phyloP scores from a whole-genome alignment of 2,888 invertebrate genomes.

The Masnerella sp. region DNA sequence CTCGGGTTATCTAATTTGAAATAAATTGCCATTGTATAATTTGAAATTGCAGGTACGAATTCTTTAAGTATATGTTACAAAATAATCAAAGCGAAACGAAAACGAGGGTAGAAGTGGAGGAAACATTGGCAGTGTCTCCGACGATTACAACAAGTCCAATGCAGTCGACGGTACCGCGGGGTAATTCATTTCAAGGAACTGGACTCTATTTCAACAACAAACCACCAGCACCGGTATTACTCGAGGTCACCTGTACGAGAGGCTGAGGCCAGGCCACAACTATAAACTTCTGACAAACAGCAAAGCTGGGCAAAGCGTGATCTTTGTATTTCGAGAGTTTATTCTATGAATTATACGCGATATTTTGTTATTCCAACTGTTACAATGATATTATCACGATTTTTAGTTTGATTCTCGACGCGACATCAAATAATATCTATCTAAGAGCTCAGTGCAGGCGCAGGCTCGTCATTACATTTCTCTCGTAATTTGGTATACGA shows the following conservation, averaged over 20 bases:
- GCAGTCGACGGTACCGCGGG: constrained; percentile 37
- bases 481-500: constrained; percentile 20
- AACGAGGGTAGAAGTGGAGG: constrained; percentile 30
- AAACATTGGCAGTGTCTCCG: constrained; percentile 11
- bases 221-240: constrained; percentile 70
- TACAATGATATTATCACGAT: constrained; percentile 63
- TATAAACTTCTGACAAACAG: constrained; percentile 30
- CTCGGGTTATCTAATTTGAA: too few relatives aligned
- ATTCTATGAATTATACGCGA: constrained; percentile 66
- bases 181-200: constrained; percentile 70
- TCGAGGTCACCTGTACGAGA: constrained; percentile 69
- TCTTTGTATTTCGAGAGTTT: constrained; percentile 73
- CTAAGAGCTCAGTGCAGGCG: constrained; percentile 69
- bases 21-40: too few relatives aligned
- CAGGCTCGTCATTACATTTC: constrained; percentile 61
- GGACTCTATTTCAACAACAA: constrained; percentile 71
- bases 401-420: constrained; percentile 48
- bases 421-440: constrained; percentile 40
- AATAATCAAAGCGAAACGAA: constrained; percentile 62
- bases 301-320: constrained; percentile 57
- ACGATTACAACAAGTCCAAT: constrained; percentile 18
- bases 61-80: constrained; percentile 72
- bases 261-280: constrained; percentile 65
- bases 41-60: too few relatives aligned
- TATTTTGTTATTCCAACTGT: constrained; percentile 71